Percentiles rank a stretch among this genome's conserved stretches.
phyloP scores from a whole-genome alignment of 2,888 invertebrate species.

The Apotomis capreana region DNA sequence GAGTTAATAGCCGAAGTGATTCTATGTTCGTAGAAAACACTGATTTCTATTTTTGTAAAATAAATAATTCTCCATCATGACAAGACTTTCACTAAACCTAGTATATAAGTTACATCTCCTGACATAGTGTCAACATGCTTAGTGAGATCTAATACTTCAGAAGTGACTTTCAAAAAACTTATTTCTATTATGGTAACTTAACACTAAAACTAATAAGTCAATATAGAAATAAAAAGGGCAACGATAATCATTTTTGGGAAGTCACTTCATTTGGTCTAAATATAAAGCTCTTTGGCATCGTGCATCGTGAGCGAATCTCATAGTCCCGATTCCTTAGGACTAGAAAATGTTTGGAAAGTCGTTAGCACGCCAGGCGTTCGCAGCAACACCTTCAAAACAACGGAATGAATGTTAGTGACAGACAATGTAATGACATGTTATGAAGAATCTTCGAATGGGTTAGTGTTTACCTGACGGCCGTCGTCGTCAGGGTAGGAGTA shows the following conservation, averaged over 20 bases:
- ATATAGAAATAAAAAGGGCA: background rate
- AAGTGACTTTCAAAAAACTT: conserved; percentile 2
- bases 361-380: conserved; percentile 55
- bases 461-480: conserved; percentile 68
- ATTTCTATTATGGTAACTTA: background rate
- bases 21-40: conserved; percentile 58
- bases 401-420: conserved; percentile 52
- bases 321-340: conserved; percentile 59
- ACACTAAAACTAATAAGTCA: background rate
- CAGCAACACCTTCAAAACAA: conserved; percentile 61
- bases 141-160: conserved; percentile 56
- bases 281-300: conserved; percentile 29
- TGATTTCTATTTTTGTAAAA: conserved; percentile 80
- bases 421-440: conserved; percentile 42
- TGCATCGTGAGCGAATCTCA: conserved; percentile 38
- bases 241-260: background rate
- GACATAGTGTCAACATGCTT: conserved; percentile 30
- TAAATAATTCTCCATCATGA: conserved; percentile 66
- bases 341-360: conserved; percentile 57
- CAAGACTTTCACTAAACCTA: conserved; percentile 31
- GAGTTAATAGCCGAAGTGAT: conserved; percentile 50
- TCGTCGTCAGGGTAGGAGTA: conserved; percentile 75
- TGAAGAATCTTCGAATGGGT: conserved; percentile 70
- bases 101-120: conserved; percentile 8
- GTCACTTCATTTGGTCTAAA: conserved; percentile 40